Percentiles rank a stretch among this genome's conserved stretches.
Evolutionary conservation across 2,113 vertebrate genomes (phyloP).

Genomic region (Misgurnus anguillicaudatus): DNA sequence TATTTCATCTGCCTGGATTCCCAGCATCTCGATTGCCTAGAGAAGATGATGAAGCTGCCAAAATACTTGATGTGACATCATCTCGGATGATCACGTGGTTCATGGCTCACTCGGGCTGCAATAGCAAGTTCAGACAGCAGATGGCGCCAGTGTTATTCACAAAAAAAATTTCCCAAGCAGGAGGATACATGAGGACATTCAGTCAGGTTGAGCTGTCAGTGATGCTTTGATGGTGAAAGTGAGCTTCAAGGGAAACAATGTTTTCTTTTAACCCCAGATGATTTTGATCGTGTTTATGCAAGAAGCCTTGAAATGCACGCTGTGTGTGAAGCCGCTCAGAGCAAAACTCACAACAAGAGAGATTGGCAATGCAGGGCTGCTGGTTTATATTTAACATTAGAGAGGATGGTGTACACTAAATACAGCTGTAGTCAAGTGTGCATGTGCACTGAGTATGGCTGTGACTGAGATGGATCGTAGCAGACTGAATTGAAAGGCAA

Average conservation of each 20-base stretch:
- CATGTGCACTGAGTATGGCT: background rate
- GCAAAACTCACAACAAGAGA: background rate
- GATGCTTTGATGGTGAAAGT: constrained; percentile 30
- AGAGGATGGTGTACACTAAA: background rate
- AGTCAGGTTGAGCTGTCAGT: constrained; percentile 48
- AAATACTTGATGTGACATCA: background rate
- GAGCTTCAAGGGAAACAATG: constrained; percentile 18
- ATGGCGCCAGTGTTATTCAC: constrained; percentile 52
- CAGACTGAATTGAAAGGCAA: too few relatives aligned
- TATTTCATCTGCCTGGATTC: background rate
- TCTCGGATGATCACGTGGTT: background rate
- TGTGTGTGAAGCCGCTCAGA: constrained; percentile 6
- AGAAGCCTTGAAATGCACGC: constrained; percentile 26
- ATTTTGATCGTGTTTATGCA: constrained; percentile 40
- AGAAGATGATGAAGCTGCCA: background rate
- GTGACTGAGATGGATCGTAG: too few relatives aligned
- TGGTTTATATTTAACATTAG: background rate
- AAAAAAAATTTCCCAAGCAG: background rate
- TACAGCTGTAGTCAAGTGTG: background rate
- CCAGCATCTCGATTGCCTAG: background rate
- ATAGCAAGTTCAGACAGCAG: constrained; percentile 31
- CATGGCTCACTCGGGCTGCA: too few relatives aligned
- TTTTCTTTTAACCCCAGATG: constrained; percentile 38
- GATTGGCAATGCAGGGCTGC: background rate
- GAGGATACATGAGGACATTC: constrained; percentile 3